Base-by-base conservation (phyloP, 2,113 vertebrate species). In the Leptobrachium leishanense region DNA sequence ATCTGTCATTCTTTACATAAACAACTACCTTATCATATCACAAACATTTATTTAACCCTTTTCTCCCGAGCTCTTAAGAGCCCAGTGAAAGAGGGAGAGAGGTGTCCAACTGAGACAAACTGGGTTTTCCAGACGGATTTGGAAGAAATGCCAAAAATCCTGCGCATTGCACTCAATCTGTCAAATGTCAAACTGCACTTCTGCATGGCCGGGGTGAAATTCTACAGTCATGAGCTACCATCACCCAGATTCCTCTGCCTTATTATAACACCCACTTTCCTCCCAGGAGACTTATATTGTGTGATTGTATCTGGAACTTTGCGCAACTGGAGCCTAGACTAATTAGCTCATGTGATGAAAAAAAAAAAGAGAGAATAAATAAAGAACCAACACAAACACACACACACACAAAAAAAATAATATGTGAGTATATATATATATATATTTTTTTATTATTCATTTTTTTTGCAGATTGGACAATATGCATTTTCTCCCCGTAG, bases 11-110 rank as follows among this genome's bases (percentile, higher is more conserved):
- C 86, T 85, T 92, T 92, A 90, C 91, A 94, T 95, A 97, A 96
- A 95, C 94, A 96, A 94, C 91, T 91, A 95, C 93, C 95, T 97
- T 98, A 98, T 98, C 96, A 92, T 93, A 96, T 92, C 95, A 96
- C 95, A 97, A 98, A 98, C 97, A 98, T 99, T 98, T 98, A 95
- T 96, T 97, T 99, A 98, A 98, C 96, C 96, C 94, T 93, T 95
- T 94, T 94, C 93, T 94, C 90, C 88, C 88, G 88, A 86, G 89
- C 91, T 90, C 92, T 90, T 91, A 92, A 90, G 89, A 91, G 88
- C 84, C 87, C 87, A 68, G 46, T 50, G 46, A 50, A 50, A 4
- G 46, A 50, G 46, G 8, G 46, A 50, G 46, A 50, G 46, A 92
- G 93, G 93, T 92, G 87, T 91, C 89, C 87, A 84, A 85, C 75